phyloP scores from a whole-genome alignment of 2,888 invertebrate species.

The Epinotia ramella region DNA sequence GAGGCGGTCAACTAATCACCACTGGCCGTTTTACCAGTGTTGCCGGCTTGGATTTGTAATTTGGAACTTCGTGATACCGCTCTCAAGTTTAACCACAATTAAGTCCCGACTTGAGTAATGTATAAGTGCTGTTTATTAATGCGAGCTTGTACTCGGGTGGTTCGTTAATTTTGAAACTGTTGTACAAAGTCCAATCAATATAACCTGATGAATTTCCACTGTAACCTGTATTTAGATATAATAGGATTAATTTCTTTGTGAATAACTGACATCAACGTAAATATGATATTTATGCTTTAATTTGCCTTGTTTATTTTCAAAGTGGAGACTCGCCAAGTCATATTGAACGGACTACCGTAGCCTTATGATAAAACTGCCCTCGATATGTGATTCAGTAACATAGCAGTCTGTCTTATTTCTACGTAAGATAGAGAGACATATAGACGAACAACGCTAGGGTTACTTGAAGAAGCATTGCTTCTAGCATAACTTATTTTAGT shows the following conservation, averaged over 20 bases:
- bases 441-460: background rate
- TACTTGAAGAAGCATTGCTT: background rate
- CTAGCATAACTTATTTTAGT: background rate
- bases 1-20: too few species aligned
- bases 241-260: conserved; percentile 11
- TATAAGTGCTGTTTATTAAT: background rate
- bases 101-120: background rate
- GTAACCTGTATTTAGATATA: conserved; percentile 14
- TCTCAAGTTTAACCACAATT: background rate
- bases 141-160: conserved; percentile 8
- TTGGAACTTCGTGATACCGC: too few species aligned
- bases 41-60: too few species aligned
- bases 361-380: conserved; percentile 13
- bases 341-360: background rate
- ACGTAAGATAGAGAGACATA: background rate
- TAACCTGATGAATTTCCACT: conserved; percentile 10
- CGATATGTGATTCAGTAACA: conserved; percentile 8
- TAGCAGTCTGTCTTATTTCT: background rate
- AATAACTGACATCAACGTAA: background rate
- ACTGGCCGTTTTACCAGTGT: too few species aligned
- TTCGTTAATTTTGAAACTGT: conserved; percentile 12
- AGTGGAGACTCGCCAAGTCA: conserved; percentile 2
- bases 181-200: background rate
- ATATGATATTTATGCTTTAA: background rate
- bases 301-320: background rate